These are phyloP conservation scores for Ibycter americanus DNA, from an alignment of 2,797 vertebrate genomes.

Conservation along the genomic window DNA sequence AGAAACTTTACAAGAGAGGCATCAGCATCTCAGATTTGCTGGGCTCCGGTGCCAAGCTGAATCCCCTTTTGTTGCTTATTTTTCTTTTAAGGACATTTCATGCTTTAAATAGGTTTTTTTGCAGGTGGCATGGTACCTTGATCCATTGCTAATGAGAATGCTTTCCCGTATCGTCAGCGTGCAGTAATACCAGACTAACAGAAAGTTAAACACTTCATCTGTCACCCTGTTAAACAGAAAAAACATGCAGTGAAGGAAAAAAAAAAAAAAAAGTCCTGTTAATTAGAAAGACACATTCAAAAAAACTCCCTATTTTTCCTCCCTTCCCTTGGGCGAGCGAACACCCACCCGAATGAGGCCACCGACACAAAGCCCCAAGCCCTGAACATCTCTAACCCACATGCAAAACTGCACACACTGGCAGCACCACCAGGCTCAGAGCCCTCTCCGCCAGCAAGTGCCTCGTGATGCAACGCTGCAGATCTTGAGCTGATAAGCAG, in stretches of 20 bases:
- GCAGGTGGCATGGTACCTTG: constrained; percentile 80
- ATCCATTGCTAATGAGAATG: constrained; percentile 95
- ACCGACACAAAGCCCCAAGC: background rate
- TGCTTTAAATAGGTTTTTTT: background rate
- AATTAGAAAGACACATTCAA: background rate
- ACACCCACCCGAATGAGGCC: background rate
- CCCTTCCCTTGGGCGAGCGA: background rate
- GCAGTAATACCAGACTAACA: constrained; percentile 98
- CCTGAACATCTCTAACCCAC: background rate
- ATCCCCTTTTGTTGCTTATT: background rate
- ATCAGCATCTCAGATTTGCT: background rate
- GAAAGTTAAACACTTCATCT: constrained; percentile 97
- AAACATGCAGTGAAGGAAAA: background rate
- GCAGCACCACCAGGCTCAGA: background rate
- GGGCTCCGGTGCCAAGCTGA: background rate
- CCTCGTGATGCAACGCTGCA: background rate
- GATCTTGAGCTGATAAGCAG: constrained; percentile 12
- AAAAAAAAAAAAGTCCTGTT: background rate
- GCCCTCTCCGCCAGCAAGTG: background rate
- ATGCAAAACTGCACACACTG: accelerated
- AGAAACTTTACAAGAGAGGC: background rate
- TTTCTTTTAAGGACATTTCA: background rate
- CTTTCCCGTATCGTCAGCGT: constrained; percentile 97
- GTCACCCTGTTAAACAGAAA: constrained; percentile 82
- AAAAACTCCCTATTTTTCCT: background rate